Conservation (phyloP, 2,888 invertebrate species). For the Emesis russula region DNA sequence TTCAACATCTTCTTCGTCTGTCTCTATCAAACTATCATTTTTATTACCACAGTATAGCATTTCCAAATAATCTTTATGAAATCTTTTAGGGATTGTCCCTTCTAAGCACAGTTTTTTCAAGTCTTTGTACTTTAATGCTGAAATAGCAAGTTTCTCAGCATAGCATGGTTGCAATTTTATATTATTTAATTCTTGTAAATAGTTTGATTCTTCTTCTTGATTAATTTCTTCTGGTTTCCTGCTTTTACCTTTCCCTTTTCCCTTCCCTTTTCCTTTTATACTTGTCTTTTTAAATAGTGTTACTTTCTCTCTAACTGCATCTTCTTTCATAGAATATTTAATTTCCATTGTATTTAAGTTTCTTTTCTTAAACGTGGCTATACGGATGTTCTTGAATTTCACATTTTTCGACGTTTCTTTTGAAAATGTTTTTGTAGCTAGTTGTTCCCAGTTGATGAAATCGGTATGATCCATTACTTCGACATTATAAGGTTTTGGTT, state of each 20-base stretch:
- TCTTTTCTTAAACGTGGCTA: constrained; percentile 66
- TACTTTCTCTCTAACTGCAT: constrained; percentile 36
- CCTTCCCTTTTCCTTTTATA: constrained; percentile 57
- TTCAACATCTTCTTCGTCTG: constrained; percentile 40
- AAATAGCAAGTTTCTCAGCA: background rate
- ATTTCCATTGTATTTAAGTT: constrained; percentile 52
- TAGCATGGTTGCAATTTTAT: constrained; percentile 25
- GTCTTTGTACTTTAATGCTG: constrained; percentile 32
- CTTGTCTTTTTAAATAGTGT: constrained; percentile 46
- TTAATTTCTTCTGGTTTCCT: constrained; percentile 16
- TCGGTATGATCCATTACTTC: constrained; percentile 46
- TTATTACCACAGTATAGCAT: constrained; percentile 29
- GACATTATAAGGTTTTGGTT: constrained; percentile 46
- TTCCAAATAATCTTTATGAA: constrained; percentile 25
- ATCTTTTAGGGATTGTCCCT: constrained; percentile 42
- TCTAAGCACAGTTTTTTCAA: constrained; percentile 42
- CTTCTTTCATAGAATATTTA: constrained; percentile 64
- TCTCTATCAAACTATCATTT: constrained; percentile 29
- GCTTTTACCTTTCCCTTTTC: constrained; percentile 48
- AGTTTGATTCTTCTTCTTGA: constrained; percentile 1
- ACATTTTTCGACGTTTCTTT: constrained; percentile 63
- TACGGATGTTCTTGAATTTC: constrained; percentile 56
- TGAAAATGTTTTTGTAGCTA: constrained; percentile 43
- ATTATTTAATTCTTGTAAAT: constrained; percentile 11
- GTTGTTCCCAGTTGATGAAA: constrained; percentile 53